Evolutionary conservation across 2,888 invertebrate genomes (phyloP), one percentile per base, ranked within the genome.

Genomic region (Chaitophorus viminalis): DNA sequence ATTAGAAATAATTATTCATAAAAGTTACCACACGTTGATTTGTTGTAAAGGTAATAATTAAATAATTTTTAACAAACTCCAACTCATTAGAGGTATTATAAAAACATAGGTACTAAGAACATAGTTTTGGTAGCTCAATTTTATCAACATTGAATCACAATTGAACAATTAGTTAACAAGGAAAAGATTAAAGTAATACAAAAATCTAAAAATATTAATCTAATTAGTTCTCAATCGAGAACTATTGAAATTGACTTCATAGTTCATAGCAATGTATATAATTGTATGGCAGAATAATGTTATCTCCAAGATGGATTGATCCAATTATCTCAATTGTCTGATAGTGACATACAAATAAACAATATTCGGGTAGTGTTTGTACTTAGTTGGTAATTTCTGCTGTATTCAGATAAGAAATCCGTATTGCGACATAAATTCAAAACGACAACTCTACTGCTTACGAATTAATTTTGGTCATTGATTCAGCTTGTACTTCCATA

Each of bases 1-100:
- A 86, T 86, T 36, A 46, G 52, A 83, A 25, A 83, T 25, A 18
- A 21, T n/a, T n/a, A n/a, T 21, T 74, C 31, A n/a, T 74, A 39
- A 36, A 68, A 25, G 25, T 21, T 5, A 60, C 6, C 5, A 72
- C 21, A 33, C 18, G 6, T 72, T 72, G 17, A 39, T n/a, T n/a
- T 29, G 11, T 29, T 14, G 4, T 60, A 25, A 60, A 21, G 18
- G 54, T 14, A 68, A 46, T 81, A 29, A 3, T 46, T 8, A 21
- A 72, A 36, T 46, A 29, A 81, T 25, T 68, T n/a, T 25, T 25
- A n/a, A 39, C 68, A 81, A 29, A n/a, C n/a, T n/a, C n/a, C n/a
- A 29, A 68, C n/a, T n/a, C 29, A 68, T 29, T 29, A 39, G 9
- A 39, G 11, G 11, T 14, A 29, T n/a, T 68, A 68, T 31, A 9